These are phyloP conservation scores for Hylyphantes graminicola DNA, from an alignment of 1,140 invertebrate species.

Conservation along the genomic window DNA sequence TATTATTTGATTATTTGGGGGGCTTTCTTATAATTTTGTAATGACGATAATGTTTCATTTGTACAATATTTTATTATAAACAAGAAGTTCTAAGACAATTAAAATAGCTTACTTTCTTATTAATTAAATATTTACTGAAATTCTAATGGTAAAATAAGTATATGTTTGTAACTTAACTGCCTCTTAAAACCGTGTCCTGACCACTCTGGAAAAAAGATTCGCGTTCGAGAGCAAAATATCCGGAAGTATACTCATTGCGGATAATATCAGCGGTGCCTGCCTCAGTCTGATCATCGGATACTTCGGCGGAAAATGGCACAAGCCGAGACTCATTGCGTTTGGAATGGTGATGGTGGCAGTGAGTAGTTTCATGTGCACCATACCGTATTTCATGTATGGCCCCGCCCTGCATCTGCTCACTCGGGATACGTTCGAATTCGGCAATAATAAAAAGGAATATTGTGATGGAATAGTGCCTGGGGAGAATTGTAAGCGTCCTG, in stretches of 20 bases:
- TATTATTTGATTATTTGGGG: not conserved
- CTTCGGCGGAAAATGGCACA: slow-evolving; percentile 76
- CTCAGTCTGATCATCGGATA: slow-evolving; percentile 73
- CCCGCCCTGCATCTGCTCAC: slow-evolving; percentile 64
- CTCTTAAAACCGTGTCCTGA: slow-evolving; percentile 78
- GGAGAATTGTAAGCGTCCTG: slow-evolving; percentile 65
- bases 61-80: too few relatives aligned
- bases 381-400: slow-evolving; percentile 79
- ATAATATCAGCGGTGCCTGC: slow-evolving; percentile 72
- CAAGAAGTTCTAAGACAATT: too few relatives aligned
- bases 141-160: too few relatives aligned
- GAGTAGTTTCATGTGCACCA: slow-evolving; percentile 75
- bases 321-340: slow-evolving; percentile 77
- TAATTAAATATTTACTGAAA: too few relatives aligned
- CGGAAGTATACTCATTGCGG: slow-evolving; percentile 69
- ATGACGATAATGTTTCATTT: too few relatives aligned
- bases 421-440: not conserved
- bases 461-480: slow-evolving; percentile 19
- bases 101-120: too few relatives aligned
- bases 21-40: too few relatives aligned
- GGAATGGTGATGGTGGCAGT: slow-evolving; percentile 78
- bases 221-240: slow-evolving; percentile 82
- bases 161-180: slow-evolving; percentile 51
- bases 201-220: slow-evolving; percentile 83
- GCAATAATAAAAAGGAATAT: slow-evolving; percentile 15